phyloP scores from a whole-genome alignment of 2,888 invertebrate species.

The Sarcophaga variegata region DNA sequence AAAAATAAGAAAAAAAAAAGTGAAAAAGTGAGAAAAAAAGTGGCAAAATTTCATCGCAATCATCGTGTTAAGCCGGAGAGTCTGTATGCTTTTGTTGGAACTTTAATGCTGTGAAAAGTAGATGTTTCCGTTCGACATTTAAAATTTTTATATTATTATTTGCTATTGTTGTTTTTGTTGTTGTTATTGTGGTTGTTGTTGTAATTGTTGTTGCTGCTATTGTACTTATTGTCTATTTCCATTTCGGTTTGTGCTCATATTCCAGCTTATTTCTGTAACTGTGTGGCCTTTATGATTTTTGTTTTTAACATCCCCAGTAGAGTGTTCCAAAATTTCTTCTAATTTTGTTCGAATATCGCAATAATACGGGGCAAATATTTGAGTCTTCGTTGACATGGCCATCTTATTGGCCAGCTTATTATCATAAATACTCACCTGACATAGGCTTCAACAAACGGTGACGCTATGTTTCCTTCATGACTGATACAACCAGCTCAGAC shows the following conservation, averaged over 20 bases:
- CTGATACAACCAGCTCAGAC: too few relatives aligned
- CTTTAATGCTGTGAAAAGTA: constrained; percentile 54
- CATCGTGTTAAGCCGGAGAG: constrained; percentile 31
- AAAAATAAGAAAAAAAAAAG: constrained; percentile 27
- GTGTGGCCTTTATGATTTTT: constrained; percentile 11
- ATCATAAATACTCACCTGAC: too few relatives aligned
- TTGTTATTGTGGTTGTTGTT: neutral
- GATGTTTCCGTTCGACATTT: constrained; percentile 54
- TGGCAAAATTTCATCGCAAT: constrained; percentile 9
- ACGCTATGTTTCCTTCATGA: too few relatives aligned
- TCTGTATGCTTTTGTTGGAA: constrained; percentile 15
- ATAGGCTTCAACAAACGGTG: too few relatives aligned
- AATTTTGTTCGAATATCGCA: too few relatives aligned
- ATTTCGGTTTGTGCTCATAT: neutral
- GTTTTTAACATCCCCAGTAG: too few relatives aligned
- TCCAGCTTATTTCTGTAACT: constrained; percentile 15
- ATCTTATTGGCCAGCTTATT: too few relatives aligned
- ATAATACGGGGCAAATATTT: too few relatives aligned
- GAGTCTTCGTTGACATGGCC: too few relatives aligned
- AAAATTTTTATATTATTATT: constrained; percentile 31
- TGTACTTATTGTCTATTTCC: neutral
- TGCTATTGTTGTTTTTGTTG: neutral
- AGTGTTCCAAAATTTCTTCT: too few relatives aligned
- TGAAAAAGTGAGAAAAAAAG: neutral
- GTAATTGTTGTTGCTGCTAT: neutral